Evolutionary conservation across 2,797 vertebrate genomes (phyloP).

Genomic region (Ictinia mississippiensis): DNA sequence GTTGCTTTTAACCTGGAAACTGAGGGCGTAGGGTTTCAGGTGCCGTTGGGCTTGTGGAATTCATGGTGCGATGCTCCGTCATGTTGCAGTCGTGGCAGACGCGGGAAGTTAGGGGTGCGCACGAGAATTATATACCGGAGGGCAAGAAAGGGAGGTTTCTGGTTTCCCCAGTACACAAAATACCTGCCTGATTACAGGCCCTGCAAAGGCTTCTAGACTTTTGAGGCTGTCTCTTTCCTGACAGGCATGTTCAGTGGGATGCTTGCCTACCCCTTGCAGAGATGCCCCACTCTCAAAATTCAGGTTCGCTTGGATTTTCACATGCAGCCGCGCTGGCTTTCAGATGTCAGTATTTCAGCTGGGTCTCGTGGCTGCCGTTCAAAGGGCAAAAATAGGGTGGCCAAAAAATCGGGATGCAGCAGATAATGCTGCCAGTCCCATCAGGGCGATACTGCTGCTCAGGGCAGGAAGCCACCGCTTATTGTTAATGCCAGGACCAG

Average conservation of each 20-base stretch:
- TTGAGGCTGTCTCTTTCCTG: not conserved
- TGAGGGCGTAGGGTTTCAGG: not conserved
- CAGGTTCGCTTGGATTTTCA: not conserved
- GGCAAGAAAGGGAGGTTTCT: not conserved
- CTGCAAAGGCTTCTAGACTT: not conserved
- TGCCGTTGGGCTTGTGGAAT: accelerated
- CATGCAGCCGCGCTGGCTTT: accelerated
- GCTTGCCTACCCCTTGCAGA: not conserved
- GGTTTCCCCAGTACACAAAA: not conserved
- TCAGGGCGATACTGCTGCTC: not conserved
- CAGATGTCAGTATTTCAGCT: not conserved
- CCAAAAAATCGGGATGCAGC: not conserved
- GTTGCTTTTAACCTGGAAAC: not conserved
- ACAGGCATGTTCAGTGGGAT: not conserved
- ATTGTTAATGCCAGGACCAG: not conserved
- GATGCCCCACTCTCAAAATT: not conserved
- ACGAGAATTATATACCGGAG: not conserved
- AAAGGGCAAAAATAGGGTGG: not conserved
- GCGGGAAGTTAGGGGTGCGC: not conserved
- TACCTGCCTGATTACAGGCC: not conserved
- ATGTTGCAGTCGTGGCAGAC: accelerated
- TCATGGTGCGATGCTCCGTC: accelerated
- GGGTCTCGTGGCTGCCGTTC: not conserved
- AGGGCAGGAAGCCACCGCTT: not conserved
- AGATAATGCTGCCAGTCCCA: not conserved